These are phyloP conservation scores for Zeugodacus cucurbitae DNA, from an alignment of 1,140 invertebrate genomes.

Conservation along the genomic window DNA sequence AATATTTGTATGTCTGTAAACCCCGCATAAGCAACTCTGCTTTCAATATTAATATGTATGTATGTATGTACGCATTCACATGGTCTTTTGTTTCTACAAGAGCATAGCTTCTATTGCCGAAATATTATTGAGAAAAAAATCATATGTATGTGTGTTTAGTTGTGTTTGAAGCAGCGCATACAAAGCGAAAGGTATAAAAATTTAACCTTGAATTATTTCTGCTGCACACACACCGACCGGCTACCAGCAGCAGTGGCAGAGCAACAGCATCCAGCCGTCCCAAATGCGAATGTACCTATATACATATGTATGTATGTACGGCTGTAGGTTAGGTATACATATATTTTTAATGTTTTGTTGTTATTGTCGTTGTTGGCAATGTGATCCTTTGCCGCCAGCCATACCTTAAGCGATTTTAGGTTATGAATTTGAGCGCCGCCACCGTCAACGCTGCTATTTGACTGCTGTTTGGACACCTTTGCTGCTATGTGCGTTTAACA, in stretches of 20 bases:
- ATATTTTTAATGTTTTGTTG: not conserved
- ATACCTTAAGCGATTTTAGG: not conserved
- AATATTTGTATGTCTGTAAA: not conserved
- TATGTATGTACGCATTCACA: slow-evolving; percentile 3
- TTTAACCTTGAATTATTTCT: slow-evolving; percentile 32
- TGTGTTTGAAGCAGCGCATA: not conserved
- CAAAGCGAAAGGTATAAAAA: slow-evolving; percentile 20
- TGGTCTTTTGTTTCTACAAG: not conserved
- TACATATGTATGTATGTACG: not conserved
- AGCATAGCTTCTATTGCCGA: slow-evolving; percentile 16
- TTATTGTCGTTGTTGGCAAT: not conserved
- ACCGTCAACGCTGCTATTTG: slow-evolving; percentile 6
- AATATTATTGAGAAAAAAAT: not conserved
- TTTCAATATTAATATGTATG: not conserved
- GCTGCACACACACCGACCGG: not conserved
- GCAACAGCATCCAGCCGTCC: not conserved
- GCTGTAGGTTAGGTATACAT: not conserved
- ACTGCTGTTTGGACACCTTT: slow-evolving; percentile 43
- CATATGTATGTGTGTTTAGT: not conserved
- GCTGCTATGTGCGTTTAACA: not conserved
- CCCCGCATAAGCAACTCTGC: not conserved
- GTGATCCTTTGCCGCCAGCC: not conserved
- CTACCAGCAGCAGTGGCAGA: too few species aligned
- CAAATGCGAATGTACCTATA: slow-evolving; percentile 9
- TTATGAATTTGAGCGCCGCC: slow-evolving; percentile 36